Percentiles rank a stretch among this genome's conserved stretches.
These are phyloP conservation scores for Planiliza haematocheilus DNA, from an alignment of 2,113 vertebrate genomes.

Conservation along the genomic window DNA sequence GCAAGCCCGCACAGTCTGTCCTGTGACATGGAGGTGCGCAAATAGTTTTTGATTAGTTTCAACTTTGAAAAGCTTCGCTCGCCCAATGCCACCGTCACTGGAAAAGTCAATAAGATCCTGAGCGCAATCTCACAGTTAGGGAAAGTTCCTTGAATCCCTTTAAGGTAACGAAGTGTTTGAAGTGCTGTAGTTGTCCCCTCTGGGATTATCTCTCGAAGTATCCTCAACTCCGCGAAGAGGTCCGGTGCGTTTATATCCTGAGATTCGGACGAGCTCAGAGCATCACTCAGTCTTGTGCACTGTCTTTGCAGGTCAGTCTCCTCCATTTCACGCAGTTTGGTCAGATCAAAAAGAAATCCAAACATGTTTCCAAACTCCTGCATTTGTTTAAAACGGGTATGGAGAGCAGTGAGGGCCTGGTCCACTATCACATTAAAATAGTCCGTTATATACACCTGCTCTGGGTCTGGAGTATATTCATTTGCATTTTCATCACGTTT, in stretches of 20 bases:
- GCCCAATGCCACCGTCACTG: too few relatives aligned
- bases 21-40: too few relatives aligned
- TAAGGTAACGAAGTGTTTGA: too few relatives aligned
- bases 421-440: neutral
- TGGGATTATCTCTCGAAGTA: neutral
- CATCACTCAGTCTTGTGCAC: neutral
- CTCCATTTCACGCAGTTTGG: neutral
- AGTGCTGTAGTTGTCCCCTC: conserved; percentile 8
- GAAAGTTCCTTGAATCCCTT: too few relatives aligned
- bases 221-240: neutral
- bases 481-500: conserved; percentile 6
- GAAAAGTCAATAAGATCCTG: conserved; percentile 13
- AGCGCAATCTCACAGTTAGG: too few relatives aligned
- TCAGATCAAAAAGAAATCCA: neutral
- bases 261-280: neutral
- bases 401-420: neutral
- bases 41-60: neutral
- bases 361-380: neutral
- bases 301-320: neutral
- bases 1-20: too few relatives aligned
- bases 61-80: too few relatives aligned
- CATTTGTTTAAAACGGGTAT: neutral
- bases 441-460: neutral
- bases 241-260: neutral
- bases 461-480: neutral